Conservation (phyloP, 2,797 vertebrate genomes). For the Protosalanx chinensis region DNA sequence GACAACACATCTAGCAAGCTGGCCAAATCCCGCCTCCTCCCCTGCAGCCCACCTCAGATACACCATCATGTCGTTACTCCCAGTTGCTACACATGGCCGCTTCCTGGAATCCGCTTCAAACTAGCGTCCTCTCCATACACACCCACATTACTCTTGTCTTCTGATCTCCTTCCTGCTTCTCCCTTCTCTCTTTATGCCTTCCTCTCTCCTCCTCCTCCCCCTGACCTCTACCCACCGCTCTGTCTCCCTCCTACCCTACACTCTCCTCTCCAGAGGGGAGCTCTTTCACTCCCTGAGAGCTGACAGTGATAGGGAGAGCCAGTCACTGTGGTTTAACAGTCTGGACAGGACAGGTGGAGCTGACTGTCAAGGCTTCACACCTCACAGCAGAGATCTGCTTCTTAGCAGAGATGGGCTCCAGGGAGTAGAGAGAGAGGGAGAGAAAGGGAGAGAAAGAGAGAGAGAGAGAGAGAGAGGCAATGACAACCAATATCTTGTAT, state of each 20-base stretch:
- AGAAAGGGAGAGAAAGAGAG: background rate
- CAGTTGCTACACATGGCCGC: constrained; percentile 6
- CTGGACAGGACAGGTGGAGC: constrained; percentile 15
- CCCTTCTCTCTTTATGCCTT: background rate
- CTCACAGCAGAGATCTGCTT: background rate
- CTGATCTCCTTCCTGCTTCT: background rate
- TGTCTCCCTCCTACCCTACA: background rate
- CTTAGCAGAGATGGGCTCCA: no score
- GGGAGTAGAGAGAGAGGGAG: background rate
- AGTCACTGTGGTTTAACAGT: constrained; percentile 27
- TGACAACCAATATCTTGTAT: no score
- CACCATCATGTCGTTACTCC: constrained; percentile 32
- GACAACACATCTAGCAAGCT: background rate
- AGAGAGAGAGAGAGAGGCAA: no score
- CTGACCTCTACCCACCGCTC: no score
- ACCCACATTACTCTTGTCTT: no score
- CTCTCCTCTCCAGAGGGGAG: no score
- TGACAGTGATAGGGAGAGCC: constrained; percentile 18
- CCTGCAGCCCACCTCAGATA: constrained; percentile 21
- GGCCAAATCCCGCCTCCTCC: constrained; percentile 1
- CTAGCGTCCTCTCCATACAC: constrained; percentile 1
- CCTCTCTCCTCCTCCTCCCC: background rate
- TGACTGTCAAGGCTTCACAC: constrained; percentile 1
- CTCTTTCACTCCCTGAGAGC: background rate
- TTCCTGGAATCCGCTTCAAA: constrained; percentile 40